phyloP scores from a whole-genome alignment of 2,113 vertebrate species.

The Oncorhynchus gorbuscha region DNA sequence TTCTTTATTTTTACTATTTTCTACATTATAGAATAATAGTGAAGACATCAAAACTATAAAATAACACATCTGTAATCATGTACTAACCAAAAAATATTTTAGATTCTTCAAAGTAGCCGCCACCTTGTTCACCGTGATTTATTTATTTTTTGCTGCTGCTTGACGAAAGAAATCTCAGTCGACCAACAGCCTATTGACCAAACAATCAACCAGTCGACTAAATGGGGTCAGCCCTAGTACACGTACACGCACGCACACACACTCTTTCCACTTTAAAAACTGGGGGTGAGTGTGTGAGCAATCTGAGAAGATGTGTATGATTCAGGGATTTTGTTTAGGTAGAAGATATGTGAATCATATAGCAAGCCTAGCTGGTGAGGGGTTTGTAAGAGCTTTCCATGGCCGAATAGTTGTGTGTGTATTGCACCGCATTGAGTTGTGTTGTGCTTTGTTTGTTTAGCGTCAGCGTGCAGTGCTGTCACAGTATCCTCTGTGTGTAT shows the following conservation, averaged over 20 bases:
- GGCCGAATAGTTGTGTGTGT: neutral
- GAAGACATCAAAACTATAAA: too few relatives aligned
- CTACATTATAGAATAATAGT: too few relatives aligned
- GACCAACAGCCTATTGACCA: too few relatives aligned
- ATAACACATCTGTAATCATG: too few relatives aligned
- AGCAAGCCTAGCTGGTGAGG: neutral
- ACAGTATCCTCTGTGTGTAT: constrained; percentile 28
- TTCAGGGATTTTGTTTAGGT: constrained; percentile 51
- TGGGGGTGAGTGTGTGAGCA: constrained; percentile 47
- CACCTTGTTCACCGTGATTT: too few relatives aligned
- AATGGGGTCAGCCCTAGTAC: too few relatives aligned
- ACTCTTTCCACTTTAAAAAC: constrained; percentile 37
- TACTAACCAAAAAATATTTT: too few relatives aligned
- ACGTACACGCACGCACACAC: constrained; percentile 1
- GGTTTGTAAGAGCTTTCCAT: constrained; percentile 13
- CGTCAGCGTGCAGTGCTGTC: constrained; percentile 9
- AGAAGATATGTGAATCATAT: neutral
- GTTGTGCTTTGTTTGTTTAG: constrained; percentile 42
- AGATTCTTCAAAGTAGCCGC: too few relatives aligned
- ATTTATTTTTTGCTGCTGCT: too few relatives aligned
- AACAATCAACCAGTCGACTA: too few relatives aligned
- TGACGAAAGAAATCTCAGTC: too few relatives aligned
- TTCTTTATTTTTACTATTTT: too few relatives aligned
- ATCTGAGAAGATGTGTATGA: constrained; percentile 17
- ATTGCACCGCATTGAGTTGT: constrained; percentile 38